Conservation (phyloP, 2,797 vertebrate species). For the Myripristis murdjan region DNA sequence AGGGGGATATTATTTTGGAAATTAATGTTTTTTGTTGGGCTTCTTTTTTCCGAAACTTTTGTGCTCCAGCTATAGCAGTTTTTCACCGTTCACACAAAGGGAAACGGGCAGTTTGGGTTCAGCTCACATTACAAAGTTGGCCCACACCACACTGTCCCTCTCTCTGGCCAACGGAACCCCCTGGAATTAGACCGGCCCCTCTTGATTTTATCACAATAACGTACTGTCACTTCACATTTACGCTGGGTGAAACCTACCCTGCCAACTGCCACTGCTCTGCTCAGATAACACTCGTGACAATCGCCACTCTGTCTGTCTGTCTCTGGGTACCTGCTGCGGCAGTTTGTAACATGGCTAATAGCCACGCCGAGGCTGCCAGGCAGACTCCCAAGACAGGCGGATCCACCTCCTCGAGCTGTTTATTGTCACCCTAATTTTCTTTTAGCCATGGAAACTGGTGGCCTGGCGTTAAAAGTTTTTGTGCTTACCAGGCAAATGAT, state of each 20-base stretch:
- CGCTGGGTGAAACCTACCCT: constrained; percentile 53
- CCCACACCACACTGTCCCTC: constrained; percentile 18
- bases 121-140: constrained; percentile 65
- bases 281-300: constrained; percentile 69
- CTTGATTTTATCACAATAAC: constrained; percentile 68
- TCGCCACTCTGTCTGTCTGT: constrained; percentile 48
- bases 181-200: constrained; percentile 43
- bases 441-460: constrained; percentile 1
- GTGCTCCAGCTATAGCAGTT: constrained; percentile 29
- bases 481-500: not conserved
- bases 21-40: constrained; percentile 18
- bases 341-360: constrained; percentile 51
- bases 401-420: constrained; percentile 6
- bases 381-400: constrained; percentile 22
- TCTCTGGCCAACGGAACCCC: constrained; percentile 51
- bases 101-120: constrained; percentile 42
- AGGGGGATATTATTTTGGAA: not conserved
- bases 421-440: constrained; percentile 14
- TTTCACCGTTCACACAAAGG: constrained; percentile 48
- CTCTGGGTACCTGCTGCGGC: constrained; percentile 55
- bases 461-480: not conserved
- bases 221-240: constrained; percentile 65
- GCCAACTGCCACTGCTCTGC: constrained; percentile 62
- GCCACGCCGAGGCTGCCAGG: constrained; percentile 43
- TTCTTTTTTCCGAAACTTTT: too few relatives aligned